Percentiles rank a stretch among this genome's conserved stretches.
These are phyloP conservation scores for Naja naja DNA, from an alignment of 2,113 vertebrate species.

Conservation along the genomic window DNA sequence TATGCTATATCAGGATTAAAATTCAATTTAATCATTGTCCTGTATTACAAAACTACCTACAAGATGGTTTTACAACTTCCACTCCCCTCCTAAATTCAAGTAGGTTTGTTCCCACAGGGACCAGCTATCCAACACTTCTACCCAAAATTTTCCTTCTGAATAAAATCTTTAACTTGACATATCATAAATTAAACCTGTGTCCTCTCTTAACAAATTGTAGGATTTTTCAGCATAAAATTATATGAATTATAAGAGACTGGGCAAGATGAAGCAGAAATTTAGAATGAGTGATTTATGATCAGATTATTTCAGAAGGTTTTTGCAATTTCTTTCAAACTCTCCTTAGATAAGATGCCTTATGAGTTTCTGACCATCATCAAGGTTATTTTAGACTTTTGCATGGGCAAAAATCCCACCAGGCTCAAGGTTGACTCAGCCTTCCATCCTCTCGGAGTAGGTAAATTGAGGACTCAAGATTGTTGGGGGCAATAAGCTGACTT, in stretches of 20 bases:
- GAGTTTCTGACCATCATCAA: neutral
- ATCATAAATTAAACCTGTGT: neutral
- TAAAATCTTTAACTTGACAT: neutral
- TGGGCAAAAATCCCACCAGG: no score
- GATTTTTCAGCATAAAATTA: neutral
- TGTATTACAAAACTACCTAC: neutral
- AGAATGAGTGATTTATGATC: neutral
- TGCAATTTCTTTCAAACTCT: neutral
- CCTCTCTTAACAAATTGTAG: neutral
- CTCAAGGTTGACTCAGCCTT: no score
- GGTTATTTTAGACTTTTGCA: neutral
- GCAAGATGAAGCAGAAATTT: neutral
- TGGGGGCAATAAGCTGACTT: no score
- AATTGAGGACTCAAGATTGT: no score
- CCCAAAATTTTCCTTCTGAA: neutral
- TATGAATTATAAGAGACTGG: neutral
- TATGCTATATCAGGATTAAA: neutral
- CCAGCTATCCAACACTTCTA: neutral
- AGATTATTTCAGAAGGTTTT: neutral
- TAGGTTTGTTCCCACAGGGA: neutral
- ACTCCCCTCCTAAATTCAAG: neutral
- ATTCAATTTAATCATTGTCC: neutral
- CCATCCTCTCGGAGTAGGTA: no score
- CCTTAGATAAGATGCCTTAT: neutral
- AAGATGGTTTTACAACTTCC: neutral